Percentiles rank a stretch among this genome's conserved stretches.
These are phyloP conservation scores for Poeciliopsis presidionis DNA, from an alignment of 2,797 vertebrate species.

Conservation along the genomic window DNA sequence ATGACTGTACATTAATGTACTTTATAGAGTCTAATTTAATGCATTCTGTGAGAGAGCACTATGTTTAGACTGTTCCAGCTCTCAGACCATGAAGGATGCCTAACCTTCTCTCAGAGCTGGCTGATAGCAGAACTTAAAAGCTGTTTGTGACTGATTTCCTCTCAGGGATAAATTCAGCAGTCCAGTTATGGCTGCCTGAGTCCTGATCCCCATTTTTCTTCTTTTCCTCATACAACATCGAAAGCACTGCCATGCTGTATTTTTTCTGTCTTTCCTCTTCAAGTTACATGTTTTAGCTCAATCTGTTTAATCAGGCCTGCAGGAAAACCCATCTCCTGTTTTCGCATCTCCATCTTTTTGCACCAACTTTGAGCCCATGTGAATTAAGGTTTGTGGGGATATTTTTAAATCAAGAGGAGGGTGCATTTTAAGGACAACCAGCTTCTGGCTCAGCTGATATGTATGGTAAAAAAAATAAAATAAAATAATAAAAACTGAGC, in stretches of 20 bases:
- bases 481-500: constrained; percentile 18
- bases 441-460: constrained; percentile 37
- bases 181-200: neutral
- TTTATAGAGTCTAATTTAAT: neutral
- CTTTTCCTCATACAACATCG: neutral
- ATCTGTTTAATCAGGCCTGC: constrained; percentile 1
- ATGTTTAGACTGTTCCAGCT: neutral
- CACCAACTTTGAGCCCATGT: constrained; percentile 29
- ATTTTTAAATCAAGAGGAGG: constrained; percentile 51
- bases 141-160: constrained; percentile 4
- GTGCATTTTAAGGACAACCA: constrained; percentile 52
- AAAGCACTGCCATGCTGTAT: neutral
- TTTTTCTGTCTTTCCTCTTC: neutral
- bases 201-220: neutral
- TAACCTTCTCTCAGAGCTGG: neutral
- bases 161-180: neutral
- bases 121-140: neutral
- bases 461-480: constrained; percentile 10
- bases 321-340: constrained; percentile 17
- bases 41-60: neutral
- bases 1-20: neutral
- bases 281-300: neutral
- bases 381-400: constrained; percentile 40
- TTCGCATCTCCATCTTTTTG: constrained; percentile 28
- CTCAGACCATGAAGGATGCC: neutral